Evolutionary conservation across 2,888 invertebrate genomes (phyloP).

Genomic region (Subacronicta megacephala): DNA sequence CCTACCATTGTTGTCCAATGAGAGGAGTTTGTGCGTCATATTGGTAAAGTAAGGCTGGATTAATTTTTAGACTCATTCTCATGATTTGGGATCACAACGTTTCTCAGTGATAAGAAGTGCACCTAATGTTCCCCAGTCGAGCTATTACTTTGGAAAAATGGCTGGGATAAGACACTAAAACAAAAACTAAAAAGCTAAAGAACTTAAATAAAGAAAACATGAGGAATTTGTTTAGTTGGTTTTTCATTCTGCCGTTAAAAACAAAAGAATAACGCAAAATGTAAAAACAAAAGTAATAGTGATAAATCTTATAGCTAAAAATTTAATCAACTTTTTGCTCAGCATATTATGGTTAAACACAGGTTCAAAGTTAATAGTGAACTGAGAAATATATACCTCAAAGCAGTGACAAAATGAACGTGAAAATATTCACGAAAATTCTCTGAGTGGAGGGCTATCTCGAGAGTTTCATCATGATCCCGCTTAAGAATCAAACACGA

Average conservation of each 20-base stretch:
- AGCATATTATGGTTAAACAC: not conserved
- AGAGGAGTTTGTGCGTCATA: slow-evolving; percentile 55
- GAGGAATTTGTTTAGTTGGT: too few species aligned
- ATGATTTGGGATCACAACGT: slow-evolving; percentile 31
- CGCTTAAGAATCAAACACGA: slow-evolving; percentile 52
- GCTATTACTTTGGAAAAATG: slow-evolving; percentile 40
- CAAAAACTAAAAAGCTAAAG: slow-evolving; percentile 21
- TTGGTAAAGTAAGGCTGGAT: slow-evolving; percentile 26
- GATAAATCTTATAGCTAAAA: not conserved
- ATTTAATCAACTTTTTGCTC: slow-evolving; percentile 3
- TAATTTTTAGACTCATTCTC: slow-evolving; percentile 35
- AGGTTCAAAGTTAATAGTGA: slow-evolving; percentile 3
- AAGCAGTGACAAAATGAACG: slow-evolving; percentile 26
- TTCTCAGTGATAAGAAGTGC: slow-evolving; percentile 48
- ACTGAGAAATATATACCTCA: slow-evolving; percentile 1
- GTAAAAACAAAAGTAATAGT: too few species aligned
- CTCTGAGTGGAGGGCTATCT: slow-evolving; percentile 23
- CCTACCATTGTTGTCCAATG: slow-evolving; percentile 57
- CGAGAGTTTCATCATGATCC: slow-evolving; percentile 53
- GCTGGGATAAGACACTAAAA: slow-evolving; percentile 31
- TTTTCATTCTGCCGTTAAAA: too few species aligned
- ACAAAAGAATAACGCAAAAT: too few species aligned
- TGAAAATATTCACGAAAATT: slow-evolving; percentile 10
- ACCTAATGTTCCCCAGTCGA: slow-evolving; percentile 49
- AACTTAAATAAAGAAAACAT: slow-evolving; percentile 12